These are phyloP conservation scores for Oikopleura dioica DNA, from an alignment of 23 tunicate genomes.

Conservation along the genomic window DNA sequence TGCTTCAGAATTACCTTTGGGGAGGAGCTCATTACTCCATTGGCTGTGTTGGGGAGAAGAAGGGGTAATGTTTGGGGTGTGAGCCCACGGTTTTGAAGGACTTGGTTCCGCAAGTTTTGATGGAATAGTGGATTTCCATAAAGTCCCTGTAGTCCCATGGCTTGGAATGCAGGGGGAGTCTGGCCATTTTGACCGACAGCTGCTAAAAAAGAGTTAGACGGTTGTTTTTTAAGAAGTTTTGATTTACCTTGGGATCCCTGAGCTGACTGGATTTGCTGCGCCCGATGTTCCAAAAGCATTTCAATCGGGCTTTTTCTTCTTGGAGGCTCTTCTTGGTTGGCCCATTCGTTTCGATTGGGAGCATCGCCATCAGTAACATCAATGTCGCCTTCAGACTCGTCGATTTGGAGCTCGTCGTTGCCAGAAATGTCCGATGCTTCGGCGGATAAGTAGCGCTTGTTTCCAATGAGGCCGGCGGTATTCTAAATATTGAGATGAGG, in stretches of 20 bases:
- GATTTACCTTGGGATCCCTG: no score
- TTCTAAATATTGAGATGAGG: no score
- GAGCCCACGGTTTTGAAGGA: not conserved
- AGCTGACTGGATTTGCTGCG: not conserved
- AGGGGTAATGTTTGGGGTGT: conserved; percentile 5
- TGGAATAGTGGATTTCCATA: not conserved
- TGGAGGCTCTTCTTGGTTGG: not conserved
- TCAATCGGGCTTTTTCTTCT: not conserved
- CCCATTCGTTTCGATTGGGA: not conserved
- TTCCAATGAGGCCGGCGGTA: not conserved
- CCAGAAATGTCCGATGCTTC: not conserved
- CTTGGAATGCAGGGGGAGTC: not conserved
- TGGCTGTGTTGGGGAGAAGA: no score
- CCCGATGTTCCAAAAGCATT: not conserved
- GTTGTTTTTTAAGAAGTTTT: no score
- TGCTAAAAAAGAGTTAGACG: no score
- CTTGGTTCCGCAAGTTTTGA: not conserved
- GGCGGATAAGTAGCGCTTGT: not conserved
- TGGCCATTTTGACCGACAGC: not conserved
- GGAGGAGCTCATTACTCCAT: no score
- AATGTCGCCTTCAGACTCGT: not conserved
- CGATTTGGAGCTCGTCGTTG: not conserved
- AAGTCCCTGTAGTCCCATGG: not conserved
- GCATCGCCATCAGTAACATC: not conserved
- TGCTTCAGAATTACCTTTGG: not conserved